Base-by-base conservation (phyloP, 2,888 invertebrate species). In the Nebria brevicollis region DNA sequence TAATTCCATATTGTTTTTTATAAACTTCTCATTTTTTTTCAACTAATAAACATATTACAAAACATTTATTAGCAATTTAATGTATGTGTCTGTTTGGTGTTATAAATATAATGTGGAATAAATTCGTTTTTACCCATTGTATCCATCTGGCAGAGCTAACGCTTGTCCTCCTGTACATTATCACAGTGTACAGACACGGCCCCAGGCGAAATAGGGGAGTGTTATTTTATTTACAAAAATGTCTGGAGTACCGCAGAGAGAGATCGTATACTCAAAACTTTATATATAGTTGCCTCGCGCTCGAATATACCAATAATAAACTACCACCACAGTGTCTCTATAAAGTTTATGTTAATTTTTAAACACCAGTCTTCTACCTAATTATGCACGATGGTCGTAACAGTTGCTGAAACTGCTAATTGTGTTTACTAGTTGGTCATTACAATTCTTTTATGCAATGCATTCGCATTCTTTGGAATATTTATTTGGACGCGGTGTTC, bases 211-310 rank as follows among this genome's bases (percentile, higher is more conserved):
- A 8, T 54, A 54, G 54, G 54, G 54, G 54, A 54, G 73, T 78
- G 75, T 79, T 79, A 74, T 79, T 79, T 78, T 79, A 79, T 79
- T 79, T 79, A 79, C 79, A 74, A 79, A 79, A 75, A 20, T 73
- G 73, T 20, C 34, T 70, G 54, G 8, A 54, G 8, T 54, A 54
- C 54, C 54, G 8, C 54, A 54, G 54, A 20, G 20, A 20, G 20
- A 43, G 7, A 43, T 10, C 43, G 43, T 43, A 43, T 11, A 54
- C 54, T 54, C 54, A 7, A 54, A 54, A 34, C 11, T 54, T 54
- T 54, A 54, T 54, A 54, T 54, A 54, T 54, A 54, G 54, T 54
- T 54, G 54, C 54, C 8, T 54, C 13, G 54, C 8, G 13, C 54
- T 54, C 0, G 54, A 8, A 54, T 54, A 54, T 8, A 54, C 54